Evolutionary conservation across 2,797 vertebrate species (phyloP), one percentile per base, ranked within the genome.

Genomic region (Anguilla anguilla): DNA sequence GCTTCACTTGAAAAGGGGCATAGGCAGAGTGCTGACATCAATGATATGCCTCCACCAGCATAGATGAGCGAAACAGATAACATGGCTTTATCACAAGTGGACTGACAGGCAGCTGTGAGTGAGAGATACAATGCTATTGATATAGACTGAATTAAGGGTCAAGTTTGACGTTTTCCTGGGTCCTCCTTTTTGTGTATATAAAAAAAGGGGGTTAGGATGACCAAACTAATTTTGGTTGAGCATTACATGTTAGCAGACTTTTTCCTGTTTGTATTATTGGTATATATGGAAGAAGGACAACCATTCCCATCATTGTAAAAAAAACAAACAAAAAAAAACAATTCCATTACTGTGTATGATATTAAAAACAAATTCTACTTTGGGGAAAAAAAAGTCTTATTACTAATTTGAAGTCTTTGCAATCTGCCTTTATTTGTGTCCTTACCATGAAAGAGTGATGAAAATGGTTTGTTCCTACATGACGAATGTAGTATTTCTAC

Each of bases 391-490:
- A 88, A 85, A 39, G 31, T 89, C 46, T 39, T 69, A 72, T 87
- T 49, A 49, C 57, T 61, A 84, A 69, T 67, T 89, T 25, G 83
- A 83, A 84, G 69, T 86, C 87, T 28, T 83, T 85, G 57, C 77
- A 89, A 84, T 92, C 88, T 83, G 81, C 91, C 89, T 93, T 67
- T 89, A 93, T 93, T 94, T 92, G 90, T 88, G 83, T 85, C 86
- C 93, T 86, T 57, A 39, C 77, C 43, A 90, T 91, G 81, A 43
- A 46, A 46, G 6, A 86, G 72, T 74, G 90, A 95, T 93, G 87
- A 90, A 93, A 79, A 94, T 61, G 15, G 51, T 53, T 53, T 53
- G 51, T 9, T 53, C 51, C 7, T 53, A 53, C 10, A 53, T 61
- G 19, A 17, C 3, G 2, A 17, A 22, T 22, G 19, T 17, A 13